Base-by-base conservation (phyloP, 2,113 vertebrate species). In the Indicator maculatus region DNA sequence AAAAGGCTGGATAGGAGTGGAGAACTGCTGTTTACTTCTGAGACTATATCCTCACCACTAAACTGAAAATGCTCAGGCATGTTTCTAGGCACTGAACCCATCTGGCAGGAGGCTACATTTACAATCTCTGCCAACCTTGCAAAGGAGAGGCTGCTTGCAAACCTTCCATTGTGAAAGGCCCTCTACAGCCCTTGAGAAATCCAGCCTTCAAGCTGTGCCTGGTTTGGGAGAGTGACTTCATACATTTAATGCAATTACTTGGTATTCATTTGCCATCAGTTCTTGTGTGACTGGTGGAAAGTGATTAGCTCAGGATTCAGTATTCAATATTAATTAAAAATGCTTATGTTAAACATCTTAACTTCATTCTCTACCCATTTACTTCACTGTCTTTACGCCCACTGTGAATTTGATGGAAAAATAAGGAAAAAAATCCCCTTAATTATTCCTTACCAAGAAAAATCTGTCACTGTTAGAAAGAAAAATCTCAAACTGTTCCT, bases 101-200 rank as follows among this genome's bases (percentile, higher is more conserved):
- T 28, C 30, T 0, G 1, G 19, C 1, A 0, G 0, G 6, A 69
- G 20, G 33, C 63, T 58, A 52, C 14, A 3, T 28, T 39, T 5
- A 21, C 30, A 33, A 19, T 9, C 39, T 58, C 47, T 55, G 31
- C 28, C 16, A 45, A 27, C 8, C 23, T 50, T 63, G 55, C 11
- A 24, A 80, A 61, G 30, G 7, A 5, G 7, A 19, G 9, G 30
- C 39, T 80, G 19, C n/a, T 56, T 61, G 55, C 41, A 58, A 24
- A 45, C 27, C 9, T 52, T 21, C 36, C n/a, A 3, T 45, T 59
- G 65, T 31, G 58, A 65, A 77, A 70, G n/a, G 30, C 11, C 5
- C 11, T 31, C 30, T 26, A 5, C 23, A 81, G 41, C 14, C 33
- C 21, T 64, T 76, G 36, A 73, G 10, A 17, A 61, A 26, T 61